Base-by-base conservation (phyloP, 2,797 vertebrate genomes). In the Lepus townsendii region DNA sequence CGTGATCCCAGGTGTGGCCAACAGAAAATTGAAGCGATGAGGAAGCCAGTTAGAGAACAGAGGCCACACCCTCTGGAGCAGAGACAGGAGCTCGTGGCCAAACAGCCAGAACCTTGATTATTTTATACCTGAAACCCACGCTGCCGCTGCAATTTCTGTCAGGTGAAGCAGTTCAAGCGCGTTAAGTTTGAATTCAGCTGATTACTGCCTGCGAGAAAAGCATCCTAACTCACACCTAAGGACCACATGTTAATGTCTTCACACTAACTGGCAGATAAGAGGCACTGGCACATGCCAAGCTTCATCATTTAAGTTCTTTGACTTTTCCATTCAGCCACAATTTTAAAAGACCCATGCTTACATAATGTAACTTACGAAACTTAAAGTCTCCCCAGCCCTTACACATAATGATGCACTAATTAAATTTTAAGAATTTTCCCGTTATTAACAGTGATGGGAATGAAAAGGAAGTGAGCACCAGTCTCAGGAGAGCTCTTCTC, bases 381-480 rank as follows among this genome's bases (percentile, higher is more conserved):
- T 35, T 88, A 32, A 94, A 83, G 60, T 92, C 73, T 85, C 62
- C 32, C n/a, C 22, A 38, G 32, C 16, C 30, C 78, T 24, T 71
- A 60, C 30, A 77, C 22, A 73, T 5, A 93, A 50, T 19, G 54
- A 71, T 90, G 30, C 54, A 88, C 85, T 92, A 73, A 89, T 96
- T 80, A 92, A 60, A 88, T 52, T 69, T 93, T 77, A 32, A n/a
- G 26, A 87, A 73, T 8, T 73, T 83, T 42, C 83, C 85, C 88
- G 42, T 85, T 78, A 38, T 63, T 90, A 86, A 79, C 2, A 50
- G 47, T 78, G 69, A 80, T 76, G n/a, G 38, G 77, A 93, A 79
- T 12, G 30, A 35, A 94, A 92, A 94, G 84, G 72, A 91, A 90
- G 69, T 42, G 52, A 90, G n/a, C 12, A 52, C 2, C 10, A 9